Conservation (phyloP, 2,113 vertebrate species). For the Crotalus helleri region DNA sequence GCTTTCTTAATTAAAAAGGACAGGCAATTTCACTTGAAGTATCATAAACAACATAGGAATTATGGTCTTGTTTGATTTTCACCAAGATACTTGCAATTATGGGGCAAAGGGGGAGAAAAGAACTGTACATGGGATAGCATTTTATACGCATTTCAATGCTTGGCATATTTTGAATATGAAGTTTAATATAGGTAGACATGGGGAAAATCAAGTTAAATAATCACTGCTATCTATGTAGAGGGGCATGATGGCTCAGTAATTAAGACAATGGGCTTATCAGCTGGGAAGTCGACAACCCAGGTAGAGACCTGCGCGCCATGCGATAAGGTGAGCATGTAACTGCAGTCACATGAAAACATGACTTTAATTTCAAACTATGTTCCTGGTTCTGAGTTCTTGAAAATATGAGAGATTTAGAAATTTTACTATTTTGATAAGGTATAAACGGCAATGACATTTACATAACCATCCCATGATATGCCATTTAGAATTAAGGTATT, state of each 20-base stretch:
- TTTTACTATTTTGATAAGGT: neutral
- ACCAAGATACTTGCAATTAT: neutral
- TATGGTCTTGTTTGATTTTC: neutral
- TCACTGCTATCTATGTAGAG: neutral
- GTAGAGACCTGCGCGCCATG: neutral
- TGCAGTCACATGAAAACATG: neutral
- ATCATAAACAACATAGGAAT: neutral
- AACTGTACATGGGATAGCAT: neutral
- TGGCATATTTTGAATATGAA: conserved; percentile 24
- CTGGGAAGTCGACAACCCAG: neutral
- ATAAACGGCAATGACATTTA: neutral
- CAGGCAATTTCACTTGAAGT: neutral
- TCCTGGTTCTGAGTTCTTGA: neutral
- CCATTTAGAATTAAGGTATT: neutral
- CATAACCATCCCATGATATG: conserved; percentile 9
- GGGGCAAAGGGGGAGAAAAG: neutral
- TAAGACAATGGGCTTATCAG: neutral
- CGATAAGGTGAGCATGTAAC: neutral
- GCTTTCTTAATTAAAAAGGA: neutral
- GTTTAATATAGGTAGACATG: neutral
- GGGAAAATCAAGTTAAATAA: neutral
- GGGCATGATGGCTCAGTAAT: neutral
- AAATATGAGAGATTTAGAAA: conserved; percentile 2
- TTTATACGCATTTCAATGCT: neutral
- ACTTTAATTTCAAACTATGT: neutral